Evolutionary conservation across 2,888 invertebrate genomes (phyloP).

Genomic region (Eupithecia tripunctaria): DNA sequence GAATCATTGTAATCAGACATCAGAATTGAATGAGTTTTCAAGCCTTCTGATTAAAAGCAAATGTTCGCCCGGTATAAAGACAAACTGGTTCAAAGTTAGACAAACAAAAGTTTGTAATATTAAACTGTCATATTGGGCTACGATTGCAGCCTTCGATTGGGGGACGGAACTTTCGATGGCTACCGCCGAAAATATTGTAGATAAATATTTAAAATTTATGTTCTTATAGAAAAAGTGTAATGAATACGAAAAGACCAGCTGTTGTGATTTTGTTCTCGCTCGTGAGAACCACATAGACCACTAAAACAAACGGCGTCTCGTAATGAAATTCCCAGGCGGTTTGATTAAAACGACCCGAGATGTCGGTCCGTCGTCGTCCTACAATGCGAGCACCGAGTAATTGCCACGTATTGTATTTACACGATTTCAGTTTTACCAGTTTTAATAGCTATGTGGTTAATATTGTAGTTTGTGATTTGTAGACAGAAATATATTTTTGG

Average conservation of each 20-base stretch:
- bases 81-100: not conserved
- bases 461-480: not conserved
- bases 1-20: not conserved
- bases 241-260: constrained; percentile 12
- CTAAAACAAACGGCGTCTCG: constrained; percentile 56
- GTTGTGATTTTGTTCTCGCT: constrained; percentile 27
- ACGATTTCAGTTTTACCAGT: constrained; percentile 32
- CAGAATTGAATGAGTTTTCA: not conserved
- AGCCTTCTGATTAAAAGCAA: not conserved
- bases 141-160: not conserved
- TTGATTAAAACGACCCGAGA: constrained; percentile 58
- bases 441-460: constrained; percentile 24
- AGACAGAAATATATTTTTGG: not conserved
- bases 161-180: not conserved
- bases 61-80: not conserved
- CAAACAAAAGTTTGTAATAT: not conserved
- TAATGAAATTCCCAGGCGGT: constrained; percentile 64
- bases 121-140: not conserved
- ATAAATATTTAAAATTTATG: not conserved
- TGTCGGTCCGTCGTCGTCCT: constrained; percentile 27
- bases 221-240: not conserved
- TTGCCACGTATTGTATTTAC: constrained; percentile 38
- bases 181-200: not conserved
- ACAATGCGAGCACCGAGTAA: constrained; percentile 39
- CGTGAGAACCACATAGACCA: constrained; percentile 31